Conservation (phyloP, 2,888 invertebrate genomes). For the Platycheirus albimanus region DNA sequence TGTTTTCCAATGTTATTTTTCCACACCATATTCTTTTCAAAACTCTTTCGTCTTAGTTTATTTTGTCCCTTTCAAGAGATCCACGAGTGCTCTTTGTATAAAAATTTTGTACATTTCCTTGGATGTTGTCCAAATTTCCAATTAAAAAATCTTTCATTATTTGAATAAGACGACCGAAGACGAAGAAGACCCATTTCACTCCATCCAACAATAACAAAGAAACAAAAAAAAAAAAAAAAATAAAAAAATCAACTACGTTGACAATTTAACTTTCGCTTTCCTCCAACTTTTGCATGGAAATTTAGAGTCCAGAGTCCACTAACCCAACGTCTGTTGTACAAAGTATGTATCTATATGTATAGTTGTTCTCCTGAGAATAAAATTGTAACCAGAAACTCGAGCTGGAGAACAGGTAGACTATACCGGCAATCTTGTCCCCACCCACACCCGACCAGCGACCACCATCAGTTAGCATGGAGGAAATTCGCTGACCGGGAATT, state of each 20-base stretch:
- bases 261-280: conserved; percentile 66
- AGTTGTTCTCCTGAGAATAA: conserved; percentile 44
- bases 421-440: background rate
- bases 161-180: conserved; percentile 35
- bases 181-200: background rate
- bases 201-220: background rate
- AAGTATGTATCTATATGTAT: too few relatives aligned
- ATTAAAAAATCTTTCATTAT: conserved; percentile 57
- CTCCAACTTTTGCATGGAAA: background rate
- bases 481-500: conserved; percentile 75
- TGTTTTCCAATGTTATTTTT: conserved; percentile 34
- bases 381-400: conserved; percentile 51
- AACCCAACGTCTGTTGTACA: conserved; percentile 47
- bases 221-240: too few relatives aligned
- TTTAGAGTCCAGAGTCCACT: conserved; percentile 48
- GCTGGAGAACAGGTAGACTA: conserved; percentile 52
- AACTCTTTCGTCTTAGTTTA: background rate
- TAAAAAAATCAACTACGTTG: conserved; percentile 58
- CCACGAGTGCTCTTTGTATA: background rate
- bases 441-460: background rate
- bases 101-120: conserved; percentile 54
- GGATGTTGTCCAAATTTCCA: conserved; percentile 70
- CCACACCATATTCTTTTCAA: conserved; percentile 16
- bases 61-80: conserved; percentile 13
- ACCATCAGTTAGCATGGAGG: background rate